Evolutionary conservation across 2,888 invertebrate species (phyloP), one percentile per base, ranked within the genome.

Genomic region (Scaptomyza caliginosa): DNA sequence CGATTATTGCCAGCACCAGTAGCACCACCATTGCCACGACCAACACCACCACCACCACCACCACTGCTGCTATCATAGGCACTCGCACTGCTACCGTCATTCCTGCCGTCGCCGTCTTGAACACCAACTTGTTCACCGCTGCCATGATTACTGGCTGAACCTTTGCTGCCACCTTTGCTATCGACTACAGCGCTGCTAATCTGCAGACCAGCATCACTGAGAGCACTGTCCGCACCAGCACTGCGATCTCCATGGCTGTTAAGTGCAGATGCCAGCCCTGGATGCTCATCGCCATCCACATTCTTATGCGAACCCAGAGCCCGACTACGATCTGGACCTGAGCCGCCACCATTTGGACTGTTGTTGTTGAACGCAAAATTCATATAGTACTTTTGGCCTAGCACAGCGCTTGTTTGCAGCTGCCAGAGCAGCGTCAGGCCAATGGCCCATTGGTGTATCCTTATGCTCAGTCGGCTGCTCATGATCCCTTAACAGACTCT

Each of bases 321-420:
- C 26, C 10, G 21, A n/a, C n/a, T 10, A 23, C 5, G 13, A 11
- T 10, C 2, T 4, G 6, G n/a, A 39, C 21, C 40, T 21, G 2
- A n/a, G 21, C 10, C 23, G 8, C 28, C 39, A 7, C n/a, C 68
- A 30, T 74, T 46, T 26, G 76, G 68, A 68, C 75, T 87, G 50
- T 76, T 87, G 43, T 82, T 86, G 57, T 83, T 84, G 55, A 83
- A 81, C 6, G 81, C 78, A 46, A 86, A 87, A 19, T 85, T 87
- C 82, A 76, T 81, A 21, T 85, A 85, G 51, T 83, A 85, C 62
- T 78, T 85, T 24, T 82, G 82, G 49, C 51, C 77, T 45, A 58
- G 16, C 28, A 60, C 77, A 10, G 60, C 45, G 48, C 30, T 28
- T 10, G 59, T 32, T 49, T 52, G 57, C 39, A 66, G 55, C 34